Base-by-base conservation (phyloP, 2,888 invertebrate genomes). In the Podotricha telesiphe region DNA sequence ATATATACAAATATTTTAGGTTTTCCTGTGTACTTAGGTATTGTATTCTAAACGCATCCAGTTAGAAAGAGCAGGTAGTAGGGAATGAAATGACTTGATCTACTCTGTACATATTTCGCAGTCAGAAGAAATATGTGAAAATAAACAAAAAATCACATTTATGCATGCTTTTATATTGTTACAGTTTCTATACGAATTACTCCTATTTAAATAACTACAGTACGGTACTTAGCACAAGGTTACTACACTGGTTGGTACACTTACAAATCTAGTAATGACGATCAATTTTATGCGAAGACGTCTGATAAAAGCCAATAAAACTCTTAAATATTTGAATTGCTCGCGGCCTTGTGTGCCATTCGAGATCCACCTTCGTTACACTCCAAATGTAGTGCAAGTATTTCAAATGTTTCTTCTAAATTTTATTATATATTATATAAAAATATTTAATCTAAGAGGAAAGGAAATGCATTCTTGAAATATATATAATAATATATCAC, bases 291-390 rank as follows among this genome's bases (percentile, higher is more conserved):
- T 42, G 10, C n/a, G 58, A 59, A 40, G 28, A 51, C 22, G 40
- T 59, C 19, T 59, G 56, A 58, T 50, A 50, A 58, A 59, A 37
- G 40, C 15, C 17, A 56, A 37, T 65, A n/a, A 56, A 56, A 56
- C 17, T 17, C 11, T 34, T 19, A 34, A 48, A 37, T 62, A 48
- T 47, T 37, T 13, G 48, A 62, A 62, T 48, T 34, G 28, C 7
- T 11, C 15, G 48, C 28, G 62, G 48, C 48, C 48, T 62, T 37
- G 48, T 48, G 6, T 0, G 48, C 47, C 19, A 34, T 48, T 47
- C 48, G 19, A 28, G 47, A 48, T n/a, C 22, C 59, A 28, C 22
- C n/a, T 22, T 10, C 15, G 10, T 42, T 42, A 42, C 56, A 10
- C 45, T 45, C 5, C 42, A 28, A 37, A 37, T 45, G 59, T 59